Conservation (phyloP, 2,113 vertebrate species). For the Toxotes chatareus region DNA sequence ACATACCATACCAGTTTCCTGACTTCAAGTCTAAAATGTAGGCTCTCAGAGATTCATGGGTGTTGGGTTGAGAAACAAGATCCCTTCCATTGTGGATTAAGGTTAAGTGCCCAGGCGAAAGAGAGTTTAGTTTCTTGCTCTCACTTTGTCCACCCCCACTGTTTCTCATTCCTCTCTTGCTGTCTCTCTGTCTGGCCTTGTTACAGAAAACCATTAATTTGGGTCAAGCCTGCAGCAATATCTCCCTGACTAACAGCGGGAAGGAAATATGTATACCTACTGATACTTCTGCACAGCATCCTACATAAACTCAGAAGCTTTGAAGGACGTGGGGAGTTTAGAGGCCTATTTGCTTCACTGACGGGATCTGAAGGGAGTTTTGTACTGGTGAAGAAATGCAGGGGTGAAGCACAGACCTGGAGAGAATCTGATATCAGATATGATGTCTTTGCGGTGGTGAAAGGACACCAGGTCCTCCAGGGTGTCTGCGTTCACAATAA, state of each 20-base stretch:
- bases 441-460: constrained; percentile 96
- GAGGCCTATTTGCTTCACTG: constrained; percentile 24
- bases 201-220: constrained; percentile 74
- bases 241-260: constrained; percentile 46
- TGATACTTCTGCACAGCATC: constrained; percentile 39
- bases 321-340: constrained; percentile 41
- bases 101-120: constrained; percentile 57
- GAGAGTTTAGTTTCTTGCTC: constrained; percentile 70
- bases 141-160: constrained; percentile 66
- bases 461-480: constrained; percentile 98
- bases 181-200: constrained; percentile 71
- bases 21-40: constrained; percentile 5
- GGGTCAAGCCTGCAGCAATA: constrained; percentile 72
- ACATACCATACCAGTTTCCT: background rate
- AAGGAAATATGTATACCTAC: constrained; percentile 51
- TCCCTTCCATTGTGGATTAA: constrained; percentile 52
- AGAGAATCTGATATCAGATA: constrained; percentile 98
- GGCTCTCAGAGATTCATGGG: constrained; percentile 15
- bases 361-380: constrained; percentile 9
- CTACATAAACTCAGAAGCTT: constrained; percentile 37
- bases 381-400: background rate
- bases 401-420: constrained; percentile 86
- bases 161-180: constrained; percentile 63
- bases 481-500: constrained; percentile 97
- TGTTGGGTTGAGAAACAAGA: constrained; percentile 59